phyloP scores from a whole-genome alignment of 2,113 vertebrate genomes.

The Caretta caretta region DNA sequence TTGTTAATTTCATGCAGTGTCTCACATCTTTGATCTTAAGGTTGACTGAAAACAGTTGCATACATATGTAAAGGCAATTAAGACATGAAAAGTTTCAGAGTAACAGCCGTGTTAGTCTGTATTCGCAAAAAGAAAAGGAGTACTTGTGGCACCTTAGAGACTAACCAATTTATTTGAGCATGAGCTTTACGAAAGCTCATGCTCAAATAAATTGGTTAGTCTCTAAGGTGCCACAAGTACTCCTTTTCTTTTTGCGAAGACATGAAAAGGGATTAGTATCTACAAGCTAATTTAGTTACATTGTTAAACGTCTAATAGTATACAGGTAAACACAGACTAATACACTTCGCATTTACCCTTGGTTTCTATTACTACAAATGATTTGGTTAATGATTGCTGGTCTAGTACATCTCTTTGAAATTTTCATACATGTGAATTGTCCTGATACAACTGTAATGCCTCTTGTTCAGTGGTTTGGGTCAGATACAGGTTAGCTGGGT shows the following conservation, averaged over 20 bases:
- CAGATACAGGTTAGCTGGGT: background rate
- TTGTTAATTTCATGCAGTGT: background rate
- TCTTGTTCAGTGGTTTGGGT: background rate
- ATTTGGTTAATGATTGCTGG: background rate
- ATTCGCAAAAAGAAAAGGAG: too few species aligned
- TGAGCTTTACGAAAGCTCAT: too few species aligned
- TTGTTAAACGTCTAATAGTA: background rate
- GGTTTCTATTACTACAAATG: background rate
- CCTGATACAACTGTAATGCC: background rate
- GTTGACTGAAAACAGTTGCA: background rate
- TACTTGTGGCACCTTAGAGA: too few species aligned
- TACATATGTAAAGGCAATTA: background rate
- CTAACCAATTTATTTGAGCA: too few species aligned
- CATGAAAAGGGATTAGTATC: background rate
- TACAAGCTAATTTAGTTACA: background rate
- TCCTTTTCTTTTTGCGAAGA: background rate
- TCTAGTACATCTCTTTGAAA: background rate
- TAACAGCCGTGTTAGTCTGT: too few species aligned
- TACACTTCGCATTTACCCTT: background rate
- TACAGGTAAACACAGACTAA: background rate
- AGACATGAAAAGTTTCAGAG: background rate
- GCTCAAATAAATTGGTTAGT: too few species aligned
- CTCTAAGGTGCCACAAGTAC: too few species aligned
- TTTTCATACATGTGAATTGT: background rate
- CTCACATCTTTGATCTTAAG: background rate